These are phyloP conservation scores for Bugulina stolonifera DNA, from an alignment of 2,888 invertebrate genomes.

Conservation along the genomic window DNA sequence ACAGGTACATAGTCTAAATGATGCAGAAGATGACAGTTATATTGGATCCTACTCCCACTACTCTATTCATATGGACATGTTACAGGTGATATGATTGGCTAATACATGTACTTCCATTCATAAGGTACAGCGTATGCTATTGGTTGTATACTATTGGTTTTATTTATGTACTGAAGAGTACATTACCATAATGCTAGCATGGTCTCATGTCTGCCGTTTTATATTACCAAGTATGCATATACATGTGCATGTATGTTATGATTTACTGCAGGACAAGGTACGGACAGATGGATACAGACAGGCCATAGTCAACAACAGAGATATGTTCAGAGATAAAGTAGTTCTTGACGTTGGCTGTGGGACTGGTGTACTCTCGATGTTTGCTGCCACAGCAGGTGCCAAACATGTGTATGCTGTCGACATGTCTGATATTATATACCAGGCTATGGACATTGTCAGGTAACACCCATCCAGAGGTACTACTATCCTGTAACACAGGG, in stretches of 20 bases:
- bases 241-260: conserved; percentile 9
- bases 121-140: too few species aligned
- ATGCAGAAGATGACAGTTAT: conserved; percentile 61
- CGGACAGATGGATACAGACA: conserved; percentile 80
- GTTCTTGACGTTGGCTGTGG: conserved; percentile 60
- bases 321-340: conserved; percentile 66
- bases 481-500: too few species aligned
- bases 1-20: conserved; percentile 32
- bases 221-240: too few species aligned
- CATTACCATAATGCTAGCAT: too few species aligned
- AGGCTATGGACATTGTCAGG: conserved; percentile 55
- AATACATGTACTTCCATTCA: too few species aligned
- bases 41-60: conserved; percentile 76
- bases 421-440: conserved; percentile 55
- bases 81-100: too few species aligned
- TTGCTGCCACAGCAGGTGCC: conserved; percentile 86
- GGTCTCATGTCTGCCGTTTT: too few species aligned
- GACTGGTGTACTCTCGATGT: conserved; percentile 74
- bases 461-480: too few species aligned
- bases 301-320: conserved; percentile 71
- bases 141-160: too few species aligned
- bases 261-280: conserved; percentile 42
- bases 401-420: conserved; percentile 61
- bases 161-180: too few species aligned
- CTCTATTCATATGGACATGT: conserved; percentile 89